phyloP scores from a whole-genome alignment of 2,113 vertebrate genomes.

The Percopsis transmontana region DNA sequence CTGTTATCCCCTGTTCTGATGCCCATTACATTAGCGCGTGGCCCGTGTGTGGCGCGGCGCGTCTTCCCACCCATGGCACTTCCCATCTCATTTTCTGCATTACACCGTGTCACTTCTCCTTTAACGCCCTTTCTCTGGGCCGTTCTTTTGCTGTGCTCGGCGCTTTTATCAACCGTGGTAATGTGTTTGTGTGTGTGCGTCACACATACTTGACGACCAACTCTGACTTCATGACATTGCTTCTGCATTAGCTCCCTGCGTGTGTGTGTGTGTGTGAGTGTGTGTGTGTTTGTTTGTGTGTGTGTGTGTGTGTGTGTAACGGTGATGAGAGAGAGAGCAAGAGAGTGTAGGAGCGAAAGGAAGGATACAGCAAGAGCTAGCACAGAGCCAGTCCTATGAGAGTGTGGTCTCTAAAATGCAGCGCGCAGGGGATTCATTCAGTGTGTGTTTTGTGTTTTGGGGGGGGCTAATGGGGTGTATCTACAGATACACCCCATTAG shows the following conservation, averaged over 20 bases:
- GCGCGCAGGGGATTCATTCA: not conserved
- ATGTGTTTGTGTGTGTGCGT: not conserved
- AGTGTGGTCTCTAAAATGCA: too few species aligned
- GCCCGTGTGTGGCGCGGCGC: slow-evolving; percentile 22
- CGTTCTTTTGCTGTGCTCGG: not conserved
- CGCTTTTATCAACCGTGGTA: not conserved
- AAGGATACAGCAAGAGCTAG: slow-evolving; percentile 11
- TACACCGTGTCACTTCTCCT: slow-evolving; percentile 5
- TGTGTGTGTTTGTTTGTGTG: slow-evolving; percentile 12
- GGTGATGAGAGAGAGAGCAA: not conserved
- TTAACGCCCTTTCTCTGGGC: slow-evolving; percentile 3
- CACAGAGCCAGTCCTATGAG: not conserved
- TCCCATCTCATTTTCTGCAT: slow-evolving; percentile 16
- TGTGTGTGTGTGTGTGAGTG: not conserved
- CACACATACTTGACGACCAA: not conserved
- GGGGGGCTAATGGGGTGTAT: too few species aligned
- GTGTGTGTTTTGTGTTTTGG: too few species aligned
- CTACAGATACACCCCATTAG: not conserved
- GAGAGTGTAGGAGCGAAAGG: not conserved
- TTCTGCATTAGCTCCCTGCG: slow-evolving; percentile 15
- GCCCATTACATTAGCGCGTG: slow-evolving; percentile 34
- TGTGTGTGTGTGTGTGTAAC: slow-evolving; percentile 9
- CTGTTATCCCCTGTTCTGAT: slow-evolving; percentile 28
- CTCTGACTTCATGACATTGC: slow-evolving; percentile 23
- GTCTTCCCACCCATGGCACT: not conserved